Evolutionary conservation across 2,797 vertebrate species (phyloP), one percentile per base, ranked within the genome.

Genomic region (Coregonus sp.): DNA sequence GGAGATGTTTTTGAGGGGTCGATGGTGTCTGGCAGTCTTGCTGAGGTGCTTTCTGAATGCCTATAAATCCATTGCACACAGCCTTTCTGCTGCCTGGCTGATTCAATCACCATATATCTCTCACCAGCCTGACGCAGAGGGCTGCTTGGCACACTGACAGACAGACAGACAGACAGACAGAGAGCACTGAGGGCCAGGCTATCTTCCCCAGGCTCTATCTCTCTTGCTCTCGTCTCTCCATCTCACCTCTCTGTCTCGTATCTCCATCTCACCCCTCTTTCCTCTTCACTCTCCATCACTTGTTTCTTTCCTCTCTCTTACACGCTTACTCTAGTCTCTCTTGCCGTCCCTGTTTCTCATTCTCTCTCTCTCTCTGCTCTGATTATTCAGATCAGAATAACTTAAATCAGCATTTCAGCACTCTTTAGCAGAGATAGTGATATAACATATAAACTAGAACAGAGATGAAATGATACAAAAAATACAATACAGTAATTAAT

Each of bases 81-180:
- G 11, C 63, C 29, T 31, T 20, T 66, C 63, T 66, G 63, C 14
- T 66, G 63, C 63, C 29, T 66, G 63, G 12, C 63, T 66, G 29
- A 66, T 66, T 66, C 63, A 31, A 66, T 31, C n/a, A n/a, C 80
- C 77, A 80, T 85, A 81, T 76, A 80, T 85, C 66, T 25, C 80
- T 56, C 72, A 75, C 76, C 83, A 72, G 56, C 16, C 63, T 31
- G 63, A 66, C 12, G 25, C 25, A 4, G 63, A 33, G 63, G 25
- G 63, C 12, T 1, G 29, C 29, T 29, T 31, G 63, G 63, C 63
- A 14, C 31, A 4, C 31, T 11, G 56, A 25, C 25, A 25, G 25
- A 25, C 25, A 25, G 25, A 25, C 25, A 25, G 25, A 25, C 25
- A 63, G 67, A 50, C 51, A 80, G 59, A 33, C 11, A 75, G 33